phyloP scores from a whole-genome alignment of 2,113 vertebrate genomes.

The Cricetomys ansorgei region DNA sequence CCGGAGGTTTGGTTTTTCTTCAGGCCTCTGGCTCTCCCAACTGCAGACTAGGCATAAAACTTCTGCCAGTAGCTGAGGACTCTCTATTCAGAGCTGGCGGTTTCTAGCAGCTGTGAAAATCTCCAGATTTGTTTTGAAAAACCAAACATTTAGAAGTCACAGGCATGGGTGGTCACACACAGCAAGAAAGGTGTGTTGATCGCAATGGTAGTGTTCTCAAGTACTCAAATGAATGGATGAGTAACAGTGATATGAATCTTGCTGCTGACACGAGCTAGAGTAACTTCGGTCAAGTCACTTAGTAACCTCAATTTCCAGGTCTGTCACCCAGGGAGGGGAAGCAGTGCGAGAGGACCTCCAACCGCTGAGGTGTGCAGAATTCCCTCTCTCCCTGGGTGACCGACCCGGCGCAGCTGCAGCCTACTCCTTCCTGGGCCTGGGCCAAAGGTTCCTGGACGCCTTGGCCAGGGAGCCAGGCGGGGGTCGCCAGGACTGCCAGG shows the following conservation, averaged over 20 bases:
- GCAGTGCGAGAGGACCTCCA: background rate
- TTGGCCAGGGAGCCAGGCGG: background rate
- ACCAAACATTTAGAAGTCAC: background rate
- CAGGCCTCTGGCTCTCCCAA: background rate
- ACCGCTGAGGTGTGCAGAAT: background rate
- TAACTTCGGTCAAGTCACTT: background rate
- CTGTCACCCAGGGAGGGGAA: background rate
- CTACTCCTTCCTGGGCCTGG: background rate
- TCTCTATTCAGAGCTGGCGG: background rate
- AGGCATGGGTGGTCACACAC: background rate
- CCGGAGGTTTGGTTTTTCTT: background rate
- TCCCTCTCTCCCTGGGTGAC: background rate
- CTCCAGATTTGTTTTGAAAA: background rate
- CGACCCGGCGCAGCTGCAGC: background rate
- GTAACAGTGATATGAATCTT: too few relatives aligned
- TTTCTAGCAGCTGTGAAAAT: background rate
- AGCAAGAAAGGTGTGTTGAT: background rate
- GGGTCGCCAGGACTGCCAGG: background rate
- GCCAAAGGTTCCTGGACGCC: background rate
- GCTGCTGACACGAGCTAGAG: background rate
- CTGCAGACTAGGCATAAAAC: background rate
- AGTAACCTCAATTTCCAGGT: background rate
- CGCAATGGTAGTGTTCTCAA: background rate
- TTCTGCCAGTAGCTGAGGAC: background rate
- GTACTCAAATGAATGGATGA: background rate